These are phyloP conservation scores for Lasius platythorax DNA, from an alignment of 2,888 invertebrate genomes.

Conservation along the genomic window DNA sequence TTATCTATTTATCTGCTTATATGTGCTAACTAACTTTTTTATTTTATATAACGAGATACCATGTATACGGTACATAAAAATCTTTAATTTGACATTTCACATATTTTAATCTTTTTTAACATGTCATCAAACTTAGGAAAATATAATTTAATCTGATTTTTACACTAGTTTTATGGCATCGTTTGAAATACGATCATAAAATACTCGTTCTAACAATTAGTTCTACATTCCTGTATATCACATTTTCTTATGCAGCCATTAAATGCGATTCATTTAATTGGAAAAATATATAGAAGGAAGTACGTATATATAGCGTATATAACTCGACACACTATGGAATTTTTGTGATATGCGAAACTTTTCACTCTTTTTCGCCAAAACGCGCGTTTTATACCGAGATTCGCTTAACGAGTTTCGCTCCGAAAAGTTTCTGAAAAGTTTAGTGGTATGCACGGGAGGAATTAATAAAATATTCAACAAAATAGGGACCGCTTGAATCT, in stretches of 20 bases:
- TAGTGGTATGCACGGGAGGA: not conserved
- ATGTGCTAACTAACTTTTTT: not conserved
- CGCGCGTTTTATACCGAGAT: not conserved
- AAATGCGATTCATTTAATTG: not conserved
- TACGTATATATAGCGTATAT: not conserved
- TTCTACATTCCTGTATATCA: not conserved
- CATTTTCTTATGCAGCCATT: not conserved
- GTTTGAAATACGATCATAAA: not conserved
- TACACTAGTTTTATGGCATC: not conserved
- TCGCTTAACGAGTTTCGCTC: constrained; percentile 10
- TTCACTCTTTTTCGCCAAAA: not conserved
- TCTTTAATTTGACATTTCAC: not conserved
- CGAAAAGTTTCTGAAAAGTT: constrained; percentile 33
- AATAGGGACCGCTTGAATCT: constrained; percentile 16
- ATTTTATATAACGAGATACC: not conserved
- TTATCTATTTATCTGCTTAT: constrained; percentile 12
- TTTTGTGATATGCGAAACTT: not conserved
- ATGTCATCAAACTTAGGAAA: not conserved
- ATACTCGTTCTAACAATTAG: not conserved
- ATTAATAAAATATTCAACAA: constrained; percentile 48
- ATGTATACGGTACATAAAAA: not conserved
- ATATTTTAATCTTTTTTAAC: not conserved
- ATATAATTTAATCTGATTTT: constrained; percentile 18
- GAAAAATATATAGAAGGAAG: not conserved
- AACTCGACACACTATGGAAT: not conserved